Conservation (phyloP, 2,113 vertebrate genomes). For the Actenoides lindsayi region DNA sequence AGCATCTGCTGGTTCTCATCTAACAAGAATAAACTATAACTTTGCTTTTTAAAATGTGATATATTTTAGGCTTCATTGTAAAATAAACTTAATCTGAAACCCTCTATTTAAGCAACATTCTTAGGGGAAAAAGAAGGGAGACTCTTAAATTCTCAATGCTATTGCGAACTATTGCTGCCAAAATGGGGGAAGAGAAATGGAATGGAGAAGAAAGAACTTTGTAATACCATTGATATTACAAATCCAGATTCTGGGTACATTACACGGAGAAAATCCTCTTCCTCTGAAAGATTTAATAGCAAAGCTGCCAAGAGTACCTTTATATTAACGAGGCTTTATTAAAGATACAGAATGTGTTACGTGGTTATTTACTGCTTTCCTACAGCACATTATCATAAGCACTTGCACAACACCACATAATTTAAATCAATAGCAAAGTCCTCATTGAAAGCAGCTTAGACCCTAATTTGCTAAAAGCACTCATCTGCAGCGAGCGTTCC, state of each 20-base stretch:
- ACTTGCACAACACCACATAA: neutral
- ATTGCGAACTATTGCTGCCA: neutral
- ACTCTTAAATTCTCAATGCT: neutral
- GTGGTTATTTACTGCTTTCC: slow-evolving; percentile 8
- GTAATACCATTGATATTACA: neutral
- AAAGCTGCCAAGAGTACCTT: neutral
- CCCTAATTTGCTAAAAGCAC: neutral
- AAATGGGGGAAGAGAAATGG: neutral
- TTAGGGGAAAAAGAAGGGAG: neutral
- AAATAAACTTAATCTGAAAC: neutral
- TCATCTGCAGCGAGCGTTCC: neutral
- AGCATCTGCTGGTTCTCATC: neutral
- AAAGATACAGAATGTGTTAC: neutral
- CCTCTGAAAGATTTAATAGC: neutral
- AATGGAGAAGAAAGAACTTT: neutral
- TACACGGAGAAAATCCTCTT: neutral
- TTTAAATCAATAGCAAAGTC: slow-evolving; percentile 1
- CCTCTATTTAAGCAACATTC: neutral
- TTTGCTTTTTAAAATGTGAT: neutral
- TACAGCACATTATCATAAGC: neutral
- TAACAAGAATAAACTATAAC: neutral
- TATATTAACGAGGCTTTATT: neutral
- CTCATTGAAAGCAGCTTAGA: neutral
- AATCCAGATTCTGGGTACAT: neutral
- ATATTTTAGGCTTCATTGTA: neutral